These are phyloP conservation scores for Trematomus loennbergii DNA, from an alignment of 2,113 vertebrate species.

Conservation along the genomic window DNA sequence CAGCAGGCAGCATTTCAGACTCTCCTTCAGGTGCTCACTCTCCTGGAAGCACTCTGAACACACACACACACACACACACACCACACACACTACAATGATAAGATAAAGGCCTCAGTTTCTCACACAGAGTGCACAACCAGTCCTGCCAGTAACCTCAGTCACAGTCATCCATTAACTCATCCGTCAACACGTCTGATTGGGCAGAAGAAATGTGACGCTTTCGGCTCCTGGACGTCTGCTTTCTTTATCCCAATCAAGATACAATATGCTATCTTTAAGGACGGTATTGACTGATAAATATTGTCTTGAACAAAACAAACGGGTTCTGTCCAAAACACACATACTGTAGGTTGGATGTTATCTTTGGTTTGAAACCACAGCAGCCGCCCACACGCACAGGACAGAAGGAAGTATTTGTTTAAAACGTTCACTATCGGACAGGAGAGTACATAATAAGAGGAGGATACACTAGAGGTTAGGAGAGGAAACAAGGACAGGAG, in stretches of 20 bases:
- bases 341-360: constrained; percentile 22
- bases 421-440: not conserved
- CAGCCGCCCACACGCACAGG: constrained; percentile 13
- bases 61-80: constrained; percentile 42
- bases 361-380: constrained; percentile 55
- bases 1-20: constrained; percentile 94
- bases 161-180: constrained; percentile 71
- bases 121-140: not conserved
- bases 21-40: constrained; percentile 98
- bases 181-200: constrained; percentile 59
- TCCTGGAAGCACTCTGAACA: constrained; percentile 97
- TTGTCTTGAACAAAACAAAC: not conserved
- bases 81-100: constrained; percentile 39
- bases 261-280: not conserved
- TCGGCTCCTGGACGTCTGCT: constrained; percentile 44
- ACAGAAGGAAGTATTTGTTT: constrained; percentile 63
- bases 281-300: no score
- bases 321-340: not conserved
- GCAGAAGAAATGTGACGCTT: constrained; percentile 12
- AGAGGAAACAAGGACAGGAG: no score
- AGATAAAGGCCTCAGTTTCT: not conserved
- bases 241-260: constrained; percentile 3
- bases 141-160: not conserved
- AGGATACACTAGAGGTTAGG: no score
- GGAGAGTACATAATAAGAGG: no score